Evolutionary conservation across 2,888 invertebrate species (phyloP), one percentile per base, ranked within the genome.

Genomic region (Spilosoma lubricipeda): DNA sequence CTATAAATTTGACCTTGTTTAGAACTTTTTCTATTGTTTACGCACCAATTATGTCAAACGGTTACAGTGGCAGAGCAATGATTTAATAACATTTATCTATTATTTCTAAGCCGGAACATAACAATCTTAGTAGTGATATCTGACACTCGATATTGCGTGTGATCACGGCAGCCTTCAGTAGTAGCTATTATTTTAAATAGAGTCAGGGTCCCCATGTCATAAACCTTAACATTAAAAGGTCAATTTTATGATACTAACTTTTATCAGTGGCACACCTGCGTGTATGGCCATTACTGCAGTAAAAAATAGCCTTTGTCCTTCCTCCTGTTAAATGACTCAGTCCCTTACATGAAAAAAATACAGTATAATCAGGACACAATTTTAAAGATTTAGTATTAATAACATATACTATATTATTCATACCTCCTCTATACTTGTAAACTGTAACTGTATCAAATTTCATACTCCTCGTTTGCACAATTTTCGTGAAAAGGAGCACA

Each of bases 1-100:
- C 76, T 76, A 77, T 85, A 82, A 76, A 77, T 77, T 76, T 73
- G 82, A 82, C 88, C 88, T 89, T 87, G 87, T 75, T 45, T 84
- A 70, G 86, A 84, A 82, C 82, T 83, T 85, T 85, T 85, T 72
- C 73, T 81, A 83, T 77, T 80, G 71, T 70, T 77, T 48, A 48
- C 18, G 20, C n/a, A 36, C 70, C 71, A 72, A 80, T 82, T 82
- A 80, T 83, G 78, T 81, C 77, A 76, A 82, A 83, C 71, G 81
- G 77, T 42, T 33, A 64, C 75, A 73, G 74, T 85, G 81, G 59
- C 75, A 73, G 74, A 84, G 81, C 79, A 71, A 82, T 79, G 68
- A 76, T 71, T 70, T 74, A 66, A 67, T 71, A 56, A 70, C 18
- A 71, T 69, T 78, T 77, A 82, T 72, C 77, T 71, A 80, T 77